These are phyloP conservation scores for Sabatieria punctata DNA, from an alignment of 2,888 invertebrate species.

Conservation along the genomic window DNA sequence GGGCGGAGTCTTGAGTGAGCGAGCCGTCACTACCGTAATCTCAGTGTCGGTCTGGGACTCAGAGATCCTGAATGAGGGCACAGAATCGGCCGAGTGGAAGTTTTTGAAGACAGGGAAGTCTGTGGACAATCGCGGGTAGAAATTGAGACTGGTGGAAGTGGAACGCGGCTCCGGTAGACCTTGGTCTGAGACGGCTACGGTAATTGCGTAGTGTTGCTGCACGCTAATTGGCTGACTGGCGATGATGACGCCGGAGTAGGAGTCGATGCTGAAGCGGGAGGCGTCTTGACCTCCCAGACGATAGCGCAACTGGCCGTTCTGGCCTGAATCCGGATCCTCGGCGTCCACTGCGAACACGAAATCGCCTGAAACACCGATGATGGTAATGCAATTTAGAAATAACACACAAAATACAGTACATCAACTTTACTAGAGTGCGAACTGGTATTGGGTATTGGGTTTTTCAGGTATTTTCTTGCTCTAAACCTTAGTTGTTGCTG, in stretches of 20 bases:
- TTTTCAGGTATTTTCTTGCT: too few species aligned
- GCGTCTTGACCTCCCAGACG: constrained; percentile 28
- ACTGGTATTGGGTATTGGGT: too few species aligned
- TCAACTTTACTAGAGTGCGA: too few species aligned
- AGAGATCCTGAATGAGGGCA: not conserved
- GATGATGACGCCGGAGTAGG: constrained; percentile 18
- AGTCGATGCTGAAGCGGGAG: constrained; percentile 27
- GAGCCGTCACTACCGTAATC: not conserved
- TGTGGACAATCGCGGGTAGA: not conserved
- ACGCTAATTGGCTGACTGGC: not conserved
- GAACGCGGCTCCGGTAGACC: not conserved
- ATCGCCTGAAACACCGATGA: constrained; percentile 5
- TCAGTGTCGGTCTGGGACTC: not conserved
- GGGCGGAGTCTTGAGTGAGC: not conserved
- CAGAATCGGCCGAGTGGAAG: not conserved
- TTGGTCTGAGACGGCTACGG: not conserved
- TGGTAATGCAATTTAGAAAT: too few species aligned
- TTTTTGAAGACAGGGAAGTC: not conserved
- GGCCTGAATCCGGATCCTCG: constrained; percentile 27
- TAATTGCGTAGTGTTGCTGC: not conserved
- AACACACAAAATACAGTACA: too few species aligned
- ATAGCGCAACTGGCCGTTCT: constrained; percentile 27
- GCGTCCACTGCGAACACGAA: constrained; percentile 26
- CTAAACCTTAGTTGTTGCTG: too few species aligned
- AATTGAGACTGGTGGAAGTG: not conserved